phyloP scores from a whole-genome alignment of 2,797 vertebrate species.

The Anguilla obscura region DNA sequence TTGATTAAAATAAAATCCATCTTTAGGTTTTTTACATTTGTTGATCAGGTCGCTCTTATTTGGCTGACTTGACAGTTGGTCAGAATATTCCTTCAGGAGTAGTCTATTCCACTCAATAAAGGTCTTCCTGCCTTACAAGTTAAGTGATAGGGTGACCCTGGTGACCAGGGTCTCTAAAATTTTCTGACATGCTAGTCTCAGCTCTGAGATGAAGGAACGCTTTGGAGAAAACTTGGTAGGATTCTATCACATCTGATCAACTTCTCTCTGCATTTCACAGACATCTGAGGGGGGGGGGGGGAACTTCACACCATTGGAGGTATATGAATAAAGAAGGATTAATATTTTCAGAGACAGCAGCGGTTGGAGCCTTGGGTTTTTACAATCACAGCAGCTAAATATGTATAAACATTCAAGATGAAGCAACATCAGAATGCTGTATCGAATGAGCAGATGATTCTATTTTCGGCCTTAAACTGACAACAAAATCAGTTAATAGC shows the following conservation, averaged over 20 bases:
- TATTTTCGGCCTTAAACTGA: neutral
- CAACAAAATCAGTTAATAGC: neutral
- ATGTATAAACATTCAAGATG: neutral
- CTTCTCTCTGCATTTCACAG: neutral
- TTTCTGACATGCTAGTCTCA: neutral
- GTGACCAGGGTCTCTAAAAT: neutral
- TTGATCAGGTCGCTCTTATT: neutral
- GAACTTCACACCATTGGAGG: neutral
- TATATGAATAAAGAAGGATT: neutral
- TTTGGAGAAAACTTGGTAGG: neutral
- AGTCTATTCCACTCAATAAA: neutral
- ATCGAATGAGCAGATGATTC: neutral
- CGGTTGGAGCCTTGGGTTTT: neutral
- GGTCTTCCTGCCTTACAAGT: neutral
- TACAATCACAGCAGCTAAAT: neutral
- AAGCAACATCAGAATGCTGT: neutral
- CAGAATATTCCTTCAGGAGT: too few relatives aligned
- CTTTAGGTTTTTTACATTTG: too few relatives aligned
- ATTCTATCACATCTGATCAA: neutral
- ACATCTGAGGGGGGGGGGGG: neutral
- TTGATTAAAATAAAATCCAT: too few relatives aligned
- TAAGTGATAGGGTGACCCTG: neutral
- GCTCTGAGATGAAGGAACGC: neutral
- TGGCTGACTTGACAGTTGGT: neutral
- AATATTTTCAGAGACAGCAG: neutral